Conservation (phyloP, 2,797 vertebrate species). For the Oreochromis grahami region DNA sequence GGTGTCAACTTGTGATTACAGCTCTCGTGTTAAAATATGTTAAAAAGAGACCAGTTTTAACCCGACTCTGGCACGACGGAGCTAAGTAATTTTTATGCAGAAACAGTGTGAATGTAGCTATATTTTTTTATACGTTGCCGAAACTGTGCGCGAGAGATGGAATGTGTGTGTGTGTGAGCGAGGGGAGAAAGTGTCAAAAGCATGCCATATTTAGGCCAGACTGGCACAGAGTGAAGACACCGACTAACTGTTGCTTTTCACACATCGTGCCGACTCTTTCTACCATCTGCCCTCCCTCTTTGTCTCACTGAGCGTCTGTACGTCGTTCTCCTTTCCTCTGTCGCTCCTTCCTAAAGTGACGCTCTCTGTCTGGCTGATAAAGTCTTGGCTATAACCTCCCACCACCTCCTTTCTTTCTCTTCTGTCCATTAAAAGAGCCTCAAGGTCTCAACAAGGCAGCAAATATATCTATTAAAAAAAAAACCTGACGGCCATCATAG, state of each 20-base stretch:
- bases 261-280: constrained; percentile 35
- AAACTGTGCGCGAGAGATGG: not conserved
- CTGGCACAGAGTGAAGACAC: constrained; percentile 41
- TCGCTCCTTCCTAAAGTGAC: not conserved
- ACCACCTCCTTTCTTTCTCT: constrained; percentile 18
- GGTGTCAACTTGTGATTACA: not conserved
- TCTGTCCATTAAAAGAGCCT: constrained; percentile 34
- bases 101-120: not conserved
- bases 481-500: constrained; percentile 21
- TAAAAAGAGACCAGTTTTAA: constrained; percentile 4
- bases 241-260: constrained; percentile 62
- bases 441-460: constrained; percentile 40
- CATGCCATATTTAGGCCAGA: constrained; percentile 56
- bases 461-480: not conserved
- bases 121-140: not conserved
- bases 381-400: constrained; percentile 17
- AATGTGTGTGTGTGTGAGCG: not conserved
- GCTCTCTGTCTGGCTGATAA: constrained; percentile 12
- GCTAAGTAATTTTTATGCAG: not conserved
- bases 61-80: not conserved
- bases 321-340: not conserved
- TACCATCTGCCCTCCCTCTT: constrained; percentile 56
- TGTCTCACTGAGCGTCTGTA: constrained; percentile 22
- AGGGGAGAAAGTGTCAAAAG: constrained; percentile 43
- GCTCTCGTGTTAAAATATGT: constrained; percentile 7